Base-by-base conservation (phyloP, 30 jellyfish, hydroid and myxozoan genomes). In the Clytia hemisphaerica region DNA sequence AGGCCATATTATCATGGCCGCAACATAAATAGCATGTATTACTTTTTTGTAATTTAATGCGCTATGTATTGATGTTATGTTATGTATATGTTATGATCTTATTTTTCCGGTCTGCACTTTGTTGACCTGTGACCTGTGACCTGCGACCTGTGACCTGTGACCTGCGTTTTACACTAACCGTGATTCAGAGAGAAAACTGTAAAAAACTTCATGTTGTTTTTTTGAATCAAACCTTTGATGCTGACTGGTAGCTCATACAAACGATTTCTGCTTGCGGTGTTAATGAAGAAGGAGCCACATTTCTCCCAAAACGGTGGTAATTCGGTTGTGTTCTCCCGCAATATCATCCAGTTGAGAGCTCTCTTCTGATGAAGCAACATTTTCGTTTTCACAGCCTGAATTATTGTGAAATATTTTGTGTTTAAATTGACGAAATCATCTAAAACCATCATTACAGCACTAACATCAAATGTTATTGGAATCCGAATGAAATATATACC, bases 191-290 rank as follows among this genome's bases (percentile, higher is more conserved):
- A n/a, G n/a, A n/a, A n/a, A n/a, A n/a, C n/a, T n/a, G n/a, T n/a
- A n/a, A n/a, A n/a, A n/a, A n/a, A n/a, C n/a, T n/a, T n/a, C 93
- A 80, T 80, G 58, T 80, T 86, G 49, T 80, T 86, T n/a, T 85
- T 86, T 15, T 70, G 71, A 16, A 80, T 71, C 6, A 85, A 85
- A n/a, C 93, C 93, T 46, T 71, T 80, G 32, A 80, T 70, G 21
- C 82, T 42, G 59, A 14, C n/a, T 1, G 93, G 93, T 57, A 59
- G 59, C 5, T 80, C 86, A 27, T 2, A 14, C 37, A 25, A 27
- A 33, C 67, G 33, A 49, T 70, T 30, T 67, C 59, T 1, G 24
- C 77, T 80, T 19, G 93, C 85, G 16, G 34, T 67, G 51, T 80
- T 80, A 5, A 57, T n/a, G 70, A 26, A 59, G 46, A 61, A 69